Percentiles rank a stretch among this genome's conserved stretches.
Evolutionary conservation across 2,113 vertebrate genomes (phyloP).

Genomic region (Gobio gobio): DNA sequence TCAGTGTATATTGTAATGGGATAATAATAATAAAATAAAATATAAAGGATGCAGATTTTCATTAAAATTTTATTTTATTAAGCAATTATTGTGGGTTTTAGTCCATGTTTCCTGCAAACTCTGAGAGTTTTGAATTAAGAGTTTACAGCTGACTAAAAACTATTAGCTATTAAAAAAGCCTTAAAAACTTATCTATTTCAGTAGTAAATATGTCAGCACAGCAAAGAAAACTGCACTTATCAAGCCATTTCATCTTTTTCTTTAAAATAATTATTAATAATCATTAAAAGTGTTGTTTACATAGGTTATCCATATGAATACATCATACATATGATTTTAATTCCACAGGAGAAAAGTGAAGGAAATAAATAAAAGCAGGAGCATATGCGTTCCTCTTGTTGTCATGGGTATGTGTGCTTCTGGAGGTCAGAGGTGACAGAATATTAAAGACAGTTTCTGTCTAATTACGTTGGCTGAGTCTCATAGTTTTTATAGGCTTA

Average conservation of each 20-base stretch:
- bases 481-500: slow-evolving; percentile 68
- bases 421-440: slow-evolving; percentile 66
- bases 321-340: not conserved
- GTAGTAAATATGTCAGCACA: not conserved
- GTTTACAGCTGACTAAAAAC: not conserved
- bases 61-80: not conserved
- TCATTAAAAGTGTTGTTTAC: not conserved
- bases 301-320: not conserved
- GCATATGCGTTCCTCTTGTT: slow-evolving; percentile 6
- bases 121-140: too few species aligned
- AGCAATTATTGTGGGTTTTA: not conserved
- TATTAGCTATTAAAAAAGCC: not conserved
- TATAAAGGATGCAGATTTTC: not conserved
- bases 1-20: not conserved
- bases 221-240: not conserved
- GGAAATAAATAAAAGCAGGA: not conserved
- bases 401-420: slow-evolving; percentile 44
- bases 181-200: not conserved
- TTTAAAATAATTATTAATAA: not conserved
- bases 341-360: not conserved
- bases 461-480: slow-evolving; percentile 60
- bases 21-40: not conserved
- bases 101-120: too few species aligned
- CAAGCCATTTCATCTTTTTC: not conserved
- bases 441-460: slow-evolving; percentile 70